phyloP scores from a whole-genome alignment of 2,888 invertebrate species.

The Drosophila siamana region DNA sequence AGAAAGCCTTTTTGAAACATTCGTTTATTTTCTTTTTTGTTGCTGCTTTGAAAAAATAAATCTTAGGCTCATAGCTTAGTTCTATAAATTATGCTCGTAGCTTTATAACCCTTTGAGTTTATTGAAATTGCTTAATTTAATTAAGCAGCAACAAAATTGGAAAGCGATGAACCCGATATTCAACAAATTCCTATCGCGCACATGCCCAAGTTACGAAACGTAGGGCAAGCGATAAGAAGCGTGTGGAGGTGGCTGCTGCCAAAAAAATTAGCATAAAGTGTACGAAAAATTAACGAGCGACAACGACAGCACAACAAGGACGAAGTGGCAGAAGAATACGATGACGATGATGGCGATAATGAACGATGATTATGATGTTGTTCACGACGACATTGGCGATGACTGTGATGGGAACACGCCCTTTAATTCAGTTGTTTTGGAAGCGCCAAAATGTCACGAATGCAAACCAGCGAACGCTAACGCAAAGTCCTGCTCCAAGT shows the following conservation, averaged over 20 bases:
- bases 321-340: background rate
- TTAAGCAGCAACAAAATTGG: background rate
- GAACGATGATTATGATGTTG: conserved; percentile 10
- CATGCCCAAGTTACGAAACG: conserved; percentile 45
- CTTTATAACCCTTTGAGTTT: no score
- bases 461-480: background rate
- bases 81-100: no score
- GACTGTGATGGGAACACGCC: conserved; percentile 56
- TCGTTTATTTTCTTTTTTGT: no score
- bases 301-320: conserved; percentile 42
- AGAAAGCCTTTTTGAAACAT: no score
- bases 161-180: background rate
- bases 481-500: background rate
- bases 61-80: no score
- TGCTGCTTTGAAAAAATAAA: no score
- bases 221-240: conserved; percentile 43
- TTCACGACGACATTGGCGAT: conserved; percentile 12
- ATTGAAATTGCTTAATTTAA: background rate
- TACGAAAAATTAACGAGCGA: conserved; percentile 72
- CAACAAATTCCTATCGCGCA: conserved; percentile 25
- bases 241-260: conserved; percentile 46
- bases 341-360: no score
- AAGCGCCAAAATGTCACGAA: conserved; percentile 26
- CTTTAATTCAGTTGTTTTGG: conserved; percentile 62
- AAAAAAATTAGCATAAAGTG: conserved; percentile 78